phyloP scores from a whole-genome alignment of 2,113 vertebrate species.

The Lycocorax pyrrhopterus region DNA sequence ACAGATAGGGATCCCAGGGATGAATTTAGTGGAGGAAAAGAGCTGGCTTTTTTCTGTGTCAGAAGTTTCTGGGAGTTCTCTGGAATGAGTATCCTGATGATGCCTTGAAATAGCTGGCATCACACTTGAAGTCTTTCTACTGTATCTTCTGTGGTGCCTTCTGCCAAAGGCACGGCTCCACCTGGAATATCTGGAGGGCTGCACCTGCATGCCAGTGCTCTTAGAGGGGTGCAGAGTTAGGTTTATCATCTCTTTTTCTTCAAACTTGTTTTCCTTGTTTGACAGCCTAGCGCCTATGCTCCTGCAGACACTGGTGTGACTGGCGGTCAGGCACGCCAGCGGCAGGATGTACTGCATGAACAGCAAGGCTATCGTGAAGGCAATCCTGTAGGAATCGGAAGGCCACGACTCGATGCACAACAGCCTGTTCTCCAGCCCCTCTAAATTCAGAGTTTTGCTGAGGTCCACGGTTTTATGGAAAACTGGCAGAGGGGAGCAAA shows the following conservation, averaged over 20 bases:
- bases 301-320: slow-evolving; percentile 81
- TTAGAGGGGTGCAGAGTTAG: slow-evolving; percentile 72
- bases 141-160: slow-evolving; percentile 77
- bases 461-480: slow-evolving; percentile 80
- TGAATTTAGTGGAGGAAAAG: slow-evolving; percentile 68
- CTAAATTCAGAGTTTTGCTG: slow-evolving; percentile 70
- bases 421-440: slow-evolving; percentile 70
- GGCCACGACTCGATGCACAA: slow-evolving; percentile 81
- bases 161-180: slow-evolving; percentile 68
- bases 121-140: slow-evolving; percentile 76
- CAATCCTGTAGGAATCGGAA: slow-evolving; percentile 76
- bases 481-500: slow-evolving; percentile 80
- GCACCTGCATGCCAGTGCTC: neutral
- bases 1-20: slow-evolving; percentile 78
- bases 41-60: slow-evolving; percentile 65
- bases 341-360: slow-evolving; percentile 82
- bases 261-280: slow-evolving; percentile 63
- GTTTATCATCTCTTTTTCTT: slow-evolving; percentile 82
- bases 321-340: slow-evolving; percentile 73
- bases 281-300: slow-evolving; percentile 74
- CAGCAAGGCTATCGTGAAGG: slow-evolving; percentile 76
- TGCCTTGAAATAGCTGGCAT: slow-evolving; percentile 69
- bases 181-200: slow-evolving; percentile 15
- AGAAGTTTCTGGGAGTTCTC: slow-evolving; percentile 48
- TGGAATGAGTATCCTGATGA: slow-evolving; percentile 40